Base-by-base conservation (phyloP, 2,888 invertebrate species). In the Eupithecia inturbata region DNA sequence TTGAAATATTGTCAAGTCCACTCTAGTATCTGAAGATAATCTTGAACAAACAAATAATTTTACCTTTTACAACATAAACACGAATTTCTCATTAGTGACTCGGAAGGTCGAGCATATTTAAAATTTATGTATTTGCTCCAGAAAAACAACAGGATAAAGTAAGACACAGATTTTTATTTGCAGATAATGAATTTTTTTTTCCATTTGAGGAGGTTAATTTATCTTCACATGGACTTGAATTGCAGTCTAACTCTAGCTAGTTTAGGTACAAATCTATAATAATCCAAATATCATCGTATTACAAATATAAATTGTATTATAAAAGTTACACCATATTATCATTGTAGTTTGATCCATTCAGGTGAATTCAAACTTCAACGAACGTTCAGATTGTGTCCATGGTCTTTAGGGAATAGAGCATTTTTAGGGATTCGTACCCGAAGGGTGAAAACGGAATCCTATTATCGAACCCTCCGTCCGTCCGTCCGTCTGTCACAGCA, bases 21-120 rank as follows among this genome's bases (percentile, higher is more conserved):
- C 68, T 71, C 45, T 28, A 60, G 60, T 72, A 67, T 70, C 72
- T 49, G 26, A n/a, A 72, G 70, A 71, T 73, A 66, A 60, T 71
- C 62, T 68, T 66, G 39, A 68, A 70, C 75, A 76, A 76, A 76
- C 73, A 76, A 76, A 76, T 76, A 76, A 70, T 68, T 76, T 72
- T 73, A 36, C 70, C 60, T 70, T 66, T 62, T 68, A 67, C 73
- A 71, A 71, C 64, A 75, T 70, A 60, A 72, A 72, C 75, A 75
- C 39, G 62, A 60, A 69, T 39, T 71, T 71, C 68, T 71, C 71
- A 75, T 75, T 75, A 75, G 75, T 68, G 60, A 68, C 33, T 67
- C 22, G 64, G 62, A 63, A 69, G 62, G 71, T 72, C 57, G 36
- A 72, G 68, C 64, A 71, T 75, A 70, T 70, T 75, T 73, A 9